Base-by-base conservation (phyloP, 2,797 vertebrate genomes). In the Argentina silus region DNA sequence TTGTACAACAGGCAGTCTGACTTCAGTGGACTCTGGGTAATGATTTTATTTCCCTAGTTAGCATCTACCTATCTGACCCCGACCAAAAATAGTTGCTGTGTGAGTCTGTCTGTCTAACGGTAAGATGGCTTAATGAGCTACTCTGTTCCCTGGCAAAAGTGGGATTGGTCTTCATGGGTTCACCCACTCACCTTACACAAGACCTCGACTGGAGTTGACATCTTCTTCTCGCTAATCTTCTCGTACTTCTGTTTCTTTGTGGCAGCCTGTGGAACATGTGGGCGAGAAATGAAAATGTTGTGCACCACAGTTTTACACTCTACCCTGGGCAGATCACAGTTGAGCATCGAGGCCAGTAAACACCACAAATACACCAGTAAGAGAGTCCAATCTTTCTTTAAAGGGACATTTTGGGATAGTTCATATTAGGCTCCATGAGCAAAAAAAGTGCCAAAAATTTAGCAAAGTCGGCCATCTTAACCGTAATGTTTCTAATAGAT, bases 231-330 rank as follows among this genome's bases (percentile, higher is more conserved):
- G 77, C 97, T 99, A 90, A 99, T 99, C 93, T 99, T 99, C 94
- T 99, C 98, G 86, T 99, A 99, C 87, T 99, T 99, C 90, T 99
- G 98, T 93, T 99, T 99, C 93, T 99, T 99, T 92, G 98, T 99
- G 91, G 98, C 98, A 92, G 98, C 98, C 98, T 99, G 84, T 77
- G 53, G 88, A 93, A 92, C 83, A 92, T 69, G 83, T 86, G 81
- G 85, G 86, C 74, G 82, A 90, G 78, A 82, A 85, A 83, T 79
- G 85, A 91, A 87, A 88, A 88, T 67, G 83, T 86, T 92, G 87
- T 84, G 83, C 86, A 89, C 85, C 78, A 87, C 75, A 77, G 74
- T 82, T 81, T 87, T 10, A 14, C 64, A 59, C 64, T n/a, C n/a
- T 69, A 47, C 67, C 11, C 67, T 19, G 43, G 19, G 36, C 67